A percentile compares a stretch with the other conserved stretches of the same genome.
phyloP scores from a whole-genome alignment of 1,140 invertebrate species.

The Caerostris extrusa region DNA sequence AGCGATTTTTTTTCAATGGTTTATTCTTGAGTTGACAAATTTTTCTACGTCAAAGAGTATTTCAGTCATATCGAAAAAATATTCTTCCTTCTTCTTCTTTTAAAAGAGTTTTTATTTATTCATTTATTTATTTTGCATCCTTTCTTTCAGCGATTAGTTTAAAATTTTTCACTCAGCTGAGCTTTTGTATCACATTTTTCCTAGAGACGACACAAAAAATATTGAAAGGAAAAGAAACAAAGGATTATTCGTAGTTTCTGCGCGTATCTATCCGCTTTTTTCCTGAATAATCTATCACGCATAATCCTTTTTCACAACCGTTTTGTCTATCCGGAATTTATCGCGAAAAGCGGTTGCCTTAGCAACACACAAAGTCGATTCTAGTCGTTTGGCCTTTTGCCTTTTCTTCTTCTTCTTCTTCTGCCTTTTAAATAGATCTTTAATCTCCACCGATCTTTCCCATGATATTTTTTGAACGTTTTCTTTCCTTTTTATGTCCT shows the following conservation, averaged over 20 bases:
- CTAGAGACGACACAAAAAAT: slow-evolving; percentile 15
- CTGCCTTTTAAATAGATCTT: slow-evolving; percentile 65
- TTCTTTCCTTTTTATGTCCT: slow-evolving; percentile 18
- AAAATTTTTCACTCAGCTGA: background rate
- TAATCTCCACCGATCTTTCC: slow-evolving; percentile 63
- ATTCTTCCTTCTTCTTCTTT: background rate
- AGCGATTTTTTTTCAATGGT: background rate
- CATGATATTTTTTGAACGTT: slow-evolving; percentile 37
- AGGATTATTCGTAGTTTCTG: slow-evolving; percentile 69
- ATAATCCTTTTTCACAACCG: slow-evolving; percentile 66
- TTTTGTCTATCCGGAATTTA: slow-evolving; percentile 63
- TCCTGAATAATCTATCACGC: slow-evolving; percentile 66
- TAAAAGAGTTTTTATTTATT: no score
- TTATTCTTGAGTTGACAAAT: background rate
- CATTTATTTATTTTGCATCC: background rate
- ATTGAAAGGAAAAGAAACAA: background rate
- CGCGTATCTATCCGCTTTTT: slow-evolving; percentile 14
- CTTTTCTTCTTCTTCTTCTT: slow-evolving; percentile 1
- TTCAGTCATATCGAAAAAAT: slow-evolving; percentile 18
- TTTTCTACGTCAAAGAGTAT: background rate
- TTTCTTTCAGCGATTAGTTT: background rate
- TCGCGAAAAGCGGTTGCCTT: slow-evolving; percentile 61
- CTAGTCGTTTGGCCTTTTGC: slow-evolving; percentile 30
- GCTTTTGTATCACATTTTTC: slow-evolving; percentile 23
- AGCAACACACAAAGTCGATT: slow-evolving; percentile 68